Base-by-base conservation (phyloP, 2,113 vertebrate species). In the Psephotus haematonotus region DNA sequence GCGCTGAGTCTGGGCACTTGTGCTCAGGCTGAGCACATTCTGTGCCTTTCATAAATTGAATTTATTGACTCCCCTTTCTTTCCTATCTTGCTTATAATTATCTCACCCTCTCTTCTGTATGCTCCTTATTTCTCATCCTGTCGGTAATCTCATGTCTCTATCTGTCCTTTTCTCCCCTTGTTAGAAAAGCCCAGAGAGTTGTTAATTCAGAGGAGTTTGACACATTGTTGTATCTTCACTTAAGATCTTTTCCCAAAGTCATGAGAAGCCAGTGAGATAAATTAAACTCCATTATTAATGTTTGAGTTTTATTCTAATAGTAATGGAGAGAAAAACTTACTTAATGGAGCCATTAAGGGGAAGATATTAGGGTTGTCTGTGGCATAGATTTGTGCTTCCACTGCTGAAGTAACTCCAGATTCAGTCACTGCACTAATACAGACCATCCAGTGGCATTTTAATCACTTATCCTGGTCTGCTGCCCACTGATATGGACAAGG, bases 11-110 rank as follows among this genome's bases (percentile, higher is more conserved):
- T 35, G 55, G 57, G 77, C 91, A 74, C 91, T 81, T 50, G 81
- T 74, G 64, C 74, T 43, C 22, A 17, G 69, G 80, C 94, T 65
- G 29, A 92, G 69, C 87, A 79, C 47, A 64, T 94, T 92, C 94
- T 96, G 91, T 96, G 96, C 88, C 95, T 93, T 97, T 97, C 94
- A 70, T 88, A 97, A 96, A 97, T 96, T 95, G 95, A 97, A 88
- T 97, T 89, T 93, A 95, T 97, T 94, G 96, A 96, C 95, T 79
- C 79, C 77, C 94, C 94, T 97, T 95, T 92, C 95, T 94, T 95
- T 67, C 94, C 95, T 97, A 79, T 96, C 95, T 93, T 57, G 83
- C 95, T 93, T 84, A 90, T 86, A 82, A 39, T 96, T 95, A 87
- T 95, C 96, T 96, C 93, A 20, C 75, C 86, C 95, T 95, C 91